phyloP scores from a whole-genome alignment of 2,113 vertebrate genomes.

The Phaethornis superciliosus region DNA sequence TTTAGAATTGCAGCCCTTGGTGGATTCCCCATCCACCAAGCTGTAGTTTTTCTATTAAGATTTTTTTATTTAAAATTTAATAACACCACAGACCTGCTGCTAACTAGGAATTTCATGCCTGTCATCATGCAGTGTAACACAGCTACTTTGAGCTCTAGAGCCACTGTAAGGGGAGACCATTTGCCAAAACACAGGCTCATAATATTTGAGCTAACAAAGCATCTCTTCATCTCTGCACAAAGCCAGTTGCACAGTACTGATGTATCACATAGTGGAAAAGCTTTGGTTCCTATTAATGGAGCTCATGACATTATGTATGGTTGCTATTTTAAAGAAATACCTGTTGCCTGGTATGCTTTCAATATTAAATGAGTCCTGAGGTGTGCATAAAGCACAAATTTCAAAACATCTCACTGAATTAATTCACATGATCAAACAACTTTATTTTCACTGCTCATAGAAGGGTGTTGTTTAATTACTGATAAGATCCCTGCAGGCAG shows the following conservation, averaged over 20 bases:
- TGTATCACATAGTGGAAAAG: background rate
- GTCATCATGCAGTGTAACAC: background rate
- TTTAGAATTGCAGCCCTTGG: background rate
- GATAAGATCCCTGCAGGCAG: background rate
- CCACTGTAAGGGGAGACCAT: background rate
- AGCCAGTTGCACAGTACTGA: background rate
- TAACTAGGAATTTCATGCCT: background rate
- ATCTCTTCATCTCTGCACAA: background rate
- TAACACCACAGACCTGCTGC: background rate
- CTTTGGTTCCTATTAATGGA: background rate
- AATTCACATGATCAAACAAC: background rate
- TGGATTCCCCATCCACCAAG: background rate
- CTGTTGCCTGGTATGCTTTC: background rate
- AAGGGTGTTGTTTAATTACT: background rate
- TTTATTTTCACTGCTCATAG: background rate
- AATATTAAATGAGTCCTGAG: background rate
- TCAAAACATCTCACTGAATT: background rate
- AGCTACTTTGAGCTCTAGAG: background rate
- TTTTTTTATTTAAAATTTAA: background rate
- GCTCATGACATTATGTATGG: background rate
- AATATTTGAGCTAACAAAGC: background rate
- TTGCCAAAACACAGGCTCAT: background rate
- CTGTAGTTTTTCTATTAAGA: background rate
- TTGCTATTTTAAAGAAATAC: background rate
- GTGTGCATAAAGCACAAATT: background rate